phyloP scores from a whole-genome alignment of 2,888 invertebrate genomes.

The Eudemis profundana region DNA sequence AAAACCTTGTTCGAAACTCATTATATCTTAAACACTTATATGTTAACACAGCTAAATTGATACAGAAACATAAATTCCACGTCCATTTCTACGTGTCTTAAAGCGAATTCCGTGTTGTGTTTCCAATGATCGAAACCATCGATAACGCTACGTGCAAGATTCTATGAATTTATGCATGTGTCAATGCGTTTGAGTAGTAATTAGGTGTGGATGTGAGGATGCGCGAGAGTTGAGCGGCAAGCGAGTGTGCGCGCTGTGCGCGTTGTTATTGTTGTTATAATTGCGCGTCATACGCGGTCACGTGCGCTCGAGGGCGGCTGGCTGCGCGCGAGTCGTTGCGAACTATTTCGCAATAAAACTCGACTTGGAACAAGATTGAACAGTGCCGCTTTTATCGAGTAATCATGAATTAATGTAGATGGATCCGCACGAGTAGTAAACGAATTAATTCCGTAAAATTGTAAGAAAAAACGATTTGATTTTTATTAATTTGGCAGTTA shows the following conservation, averaged over 20 bases:
- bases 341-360: constrained; percentile 54
- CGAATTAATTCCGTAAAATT: constrained; percentile 25
- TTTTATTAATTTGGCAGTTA: too few relatives aligned
- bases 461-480: constrained; percentile 5
- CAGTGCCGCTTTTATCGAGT: constrained; percentile 54
- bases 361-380: constrained; percentile 55
- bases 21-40: neutral
- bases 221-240: constrained; percentile 47
- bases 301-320: constrained; percentile 50
- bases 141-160: constrained; percentile 41
- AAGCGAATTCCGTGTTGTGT: constrained; percentile 32
- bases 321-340: constrained; percentile 25
- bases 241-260: constrained; percentile 28
- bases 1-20: constrained; percentile 1
- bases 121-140: constrained; percentile 25
- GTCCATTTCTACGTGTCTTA: constrained; percentile 33
- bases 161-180: constrained; percentile 39
- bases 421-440: constrained; percentile 40
- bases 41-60: constrained; percentile 2
- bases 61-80: constrained; percentile 14
- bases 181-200: constrained; percentile 44
- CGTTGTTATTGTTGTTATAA: constrained; percentile 58
- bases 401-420: constrained; percentile 47
- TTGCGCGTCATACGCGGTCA: constrained; percentile 50
- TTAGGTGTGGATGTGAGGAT: constrained; percentile 49